Percentiles rank a stretch among this genome's conserved stretches.
Conservation (phyloP, 2,888 invertebrate genomes). For the Tipula vernalis region DNA sequence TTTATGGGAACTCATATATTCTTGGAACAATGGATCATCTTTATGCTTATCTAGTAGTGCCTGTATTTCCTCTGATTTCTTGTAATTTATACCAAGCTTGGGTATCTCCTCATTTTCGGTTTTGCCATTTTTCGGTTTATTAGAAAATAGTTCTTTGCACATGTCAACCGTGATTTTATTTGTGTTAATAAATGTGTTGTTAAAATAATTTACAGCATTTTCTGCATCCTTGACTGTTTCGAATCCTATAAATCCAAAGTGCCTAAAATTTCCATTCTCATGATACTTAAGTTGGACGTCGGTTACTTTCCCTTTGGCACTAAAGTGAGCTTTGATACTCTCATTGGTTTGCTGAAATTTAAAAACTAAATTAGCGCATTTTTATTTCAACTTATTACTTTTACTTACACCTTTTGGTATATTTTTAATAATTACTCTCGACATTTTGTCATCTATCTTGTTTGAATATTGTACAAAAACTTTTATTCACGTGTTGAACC, state of each 20-base stretch:
- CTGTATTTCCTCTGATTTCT: conserved; percentile 42
- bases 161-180: conserved; percentile 66
- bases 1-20: conserved; percentile 78
- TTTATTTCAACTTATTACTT: not conserved
- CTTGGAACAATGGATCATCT: conserved; percentile 78
- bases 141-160: conserved; percentile 50
- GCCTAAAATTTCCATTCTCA: conserved; percentile 79
- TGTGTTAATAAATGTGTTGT: conserved; percentile 76
- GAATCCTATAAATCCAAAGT: conserved; percentile 90
- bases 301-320: conserved; percentile 72
- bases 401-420: conserved; percentile 69
- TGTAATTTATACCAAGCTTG: conserved; percentile 25
- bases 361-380: conserved; percentile 8
- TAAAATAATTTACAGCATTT: conserved; percentile 62
- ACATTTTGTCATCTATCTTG: conserved; percentile 41
- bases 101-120: conserved; percentile 23
- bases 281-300: conserved; percentile 91
- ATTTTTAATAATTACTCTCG: conserved; percentile 81
- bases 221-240: conserved; percentile 67
- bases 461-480: not conserved
- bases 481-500: not conserved
- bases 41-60: conserved; percentile 63
- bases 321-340: conserved; percentile 62
- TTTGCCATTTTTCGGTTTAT: conserved; percentile 63
- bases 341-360: conserved; percentile 60